Conservation (phyloP, 1,140 invertebrate genomes). For the Neelides sp. region DNA sequence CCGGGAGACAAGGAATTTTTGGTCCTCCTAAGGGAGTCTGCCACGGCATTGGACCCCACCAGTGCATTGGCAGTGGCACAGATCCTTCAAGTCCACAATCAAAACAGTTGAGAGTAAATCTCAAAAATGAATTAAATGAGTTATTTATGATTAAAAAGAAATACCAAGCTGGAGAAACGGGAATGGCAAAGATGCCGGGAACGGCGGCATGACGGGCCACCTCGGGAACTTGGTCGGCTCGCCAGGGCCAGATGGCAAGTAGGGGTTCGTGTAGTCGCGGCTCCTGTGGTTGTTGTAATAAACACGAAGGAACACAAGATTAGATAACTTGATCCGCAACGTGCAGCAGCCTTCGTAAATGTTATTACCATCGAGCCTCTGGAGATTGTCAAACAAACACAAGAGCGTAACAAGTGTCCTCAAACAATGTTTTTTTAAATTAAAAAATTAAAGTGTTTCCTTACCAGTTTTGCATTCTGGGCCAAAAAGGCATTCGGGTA, state of each 20-base stretch:
- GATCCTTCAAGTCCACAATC: conserved; percentile 1
- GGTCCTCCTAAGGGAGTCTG: neutral
- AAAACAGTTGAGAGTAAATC: conserved; percentile 6
- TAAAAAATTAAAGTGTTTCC: conserved; percentile 33
- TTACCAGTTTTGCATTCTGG: conserved; percentile 85
- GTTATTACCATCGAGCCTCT: conserved; percentile 92
- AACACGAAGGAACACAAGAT: conserved; percentile 92
- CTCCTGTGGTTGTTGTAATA: conserved; percentile 99
- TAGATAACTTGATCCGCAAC: conserved; percentile 97
- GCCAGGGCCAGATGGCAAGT: conserved; percentile 84
- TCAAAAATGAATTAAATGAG: no score
- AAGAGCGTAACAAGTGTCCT: neutral
- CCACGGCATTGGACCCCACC: conserved; percentile 14
- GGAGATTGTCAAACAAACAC: conserved; percentile 33
- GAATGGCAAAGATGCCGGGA: no score
- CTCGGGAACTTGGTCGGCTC: conserved; percentile 51
- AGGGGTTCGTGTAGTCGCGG: conserved; percentile 95
- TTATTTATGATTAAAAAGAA: conserved; percentile 1
- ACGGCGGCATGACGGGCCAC: conserved; percentile 36
- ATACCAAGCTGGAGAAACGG: no score
- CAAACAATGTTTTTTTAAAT: conserved; percentile 2
- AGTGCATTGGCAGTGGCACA: no score
- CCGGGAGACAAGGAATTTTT: conserved; percentile 40
- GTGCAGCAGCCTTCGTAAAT: conserved; percentile 99
- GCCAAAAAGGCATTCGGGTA: conserved; percentile 92